Evolutionary conservation across 2,113 vertebrate species (phyloP).

Genomic region (Limanda limanda): DNA sequence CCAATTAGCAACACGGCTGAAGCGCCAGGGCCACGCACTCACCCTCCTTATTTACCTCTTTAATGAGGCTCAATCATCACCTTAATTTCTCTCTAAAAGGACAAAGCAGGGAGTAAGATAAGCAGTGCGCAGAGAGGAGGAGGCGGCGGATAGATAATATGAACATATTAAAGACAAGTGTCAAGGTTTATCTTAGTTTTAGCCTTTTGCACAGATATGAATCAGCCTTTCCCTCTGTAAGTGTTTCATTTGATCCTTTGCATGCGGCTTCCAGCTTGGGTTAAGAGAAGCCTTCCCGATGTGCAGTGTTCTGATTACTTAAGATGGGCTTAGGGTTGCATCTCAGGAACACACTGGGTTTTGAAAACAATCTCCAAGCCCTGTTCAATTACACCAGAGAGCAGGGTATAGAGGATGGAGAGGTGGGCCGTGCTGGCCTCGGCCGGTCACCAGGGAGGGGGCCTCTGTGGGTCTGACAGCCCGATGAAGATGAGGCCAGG

Average conservation of each 20-base stretch:
- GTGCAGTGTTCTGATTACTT: constrained; percentile 82
- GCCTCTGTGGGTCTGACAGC: constrained; percentile 78
- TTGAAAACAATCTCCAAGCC: constrained; percentile 88
- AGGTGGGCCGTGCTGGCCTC: constrained; percentile 81
- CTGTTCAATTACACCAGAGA: constrained; percentile 90
- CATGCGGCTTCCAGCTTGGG: constrained; percentile 84
- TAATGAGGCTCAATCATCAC: constrained; percentile 77
- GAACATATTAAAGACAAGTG: constrained; percentile 16
- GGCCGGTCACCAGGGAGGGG: constrained; percentile 82
- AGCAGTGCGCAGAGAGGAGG: constrained; percentile 30
- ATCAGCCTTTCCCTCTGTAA: constrained; percentile 53
- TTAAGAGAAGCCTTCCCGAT: constrained; percentile 85
- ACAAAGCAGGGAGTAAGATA: constrained; percentile 60
- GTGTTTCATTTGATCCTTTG: constrained; percentile 83
- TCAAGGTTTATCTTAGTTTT: too few relatives aligned
- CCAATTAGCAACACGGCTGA: constrained; percentile 74
- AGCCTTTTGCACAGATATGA: not conserved
- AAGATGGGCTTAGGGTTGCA: constrained; percentile 55
- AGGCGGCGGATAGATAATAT: not conserved
- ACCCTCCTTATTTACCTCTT: constrained; percentile 75
- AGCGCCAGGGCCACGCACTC: constrained; percentile 48
- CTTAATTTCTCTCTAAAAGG: constrained; percentile 66
- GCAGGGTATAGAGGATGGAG: constrained; percentile 68
- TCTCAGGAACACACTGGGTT: constrained; percentile 75
- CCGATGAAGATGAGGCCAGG: constrained; percentile 70